Conservation (phyloP, 2,888 invertebrate genomes). For the Lasius platythorax region DNA sequence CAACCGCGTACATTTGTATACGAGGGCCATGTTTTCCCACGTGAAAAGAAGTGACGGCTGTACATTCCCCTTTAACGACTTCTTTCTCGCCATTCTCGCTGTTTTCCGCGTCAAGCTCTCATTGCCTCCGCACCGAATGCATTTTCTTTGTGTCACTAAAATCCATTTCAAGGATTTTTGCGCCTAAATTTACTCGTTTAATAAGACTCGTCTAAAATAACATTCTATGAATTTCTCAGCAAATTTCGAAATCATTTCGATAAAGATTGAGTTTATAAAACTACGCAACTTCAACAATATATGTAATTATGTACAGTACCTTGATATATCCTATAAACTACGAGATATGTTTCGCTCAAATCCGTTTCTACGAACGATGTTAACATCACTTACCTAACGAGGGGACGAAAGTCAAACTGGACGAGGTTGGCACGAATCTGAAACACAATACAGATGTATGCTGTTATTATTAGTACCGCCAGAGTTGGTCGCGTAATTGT, state of each 20-base stretch:
- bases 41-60: conserved; percentile 32
- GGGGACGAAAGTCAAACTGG: conserved; percentile 61
- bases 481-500: conserved; percentile 50
- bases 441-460: conserved; percentile 64
- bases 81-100: conserved; percentile 22
- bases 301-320: not conserved
- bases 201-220: conserved; percentile 2
- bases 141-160: conserved; percentile 28
- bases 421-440: conserved; percentile 69
- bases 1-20: not conserved
- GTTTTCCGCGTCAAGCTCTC: conserved; percentile 30
- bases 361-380: conserved; percentile 40
- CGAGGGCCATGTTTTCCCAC: conserved; percentile 5
- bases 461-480: conserved; percentile 46
- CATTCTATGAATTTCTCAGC: conserved; percentile 6
- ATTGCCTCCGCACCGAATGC: conserved; percentile 28
- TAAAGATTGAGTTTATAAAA: not conserved
- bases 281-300: not conserved
- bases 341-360: conserved; percentile 14
- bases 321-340: not conserved
- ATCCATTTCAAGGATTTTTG: conserved; percentile 10
- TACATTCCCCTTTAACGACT: conserved; percentile 44
- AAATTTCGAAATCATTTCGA: not conserved
- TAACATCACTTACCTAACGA: conserved; percentile 69
- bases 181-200: conserved; percentile 15